phyloP scores from a whole-genome alignment of 2,113 vertebrate species.

The Callorhinus ursinus region DNA sequence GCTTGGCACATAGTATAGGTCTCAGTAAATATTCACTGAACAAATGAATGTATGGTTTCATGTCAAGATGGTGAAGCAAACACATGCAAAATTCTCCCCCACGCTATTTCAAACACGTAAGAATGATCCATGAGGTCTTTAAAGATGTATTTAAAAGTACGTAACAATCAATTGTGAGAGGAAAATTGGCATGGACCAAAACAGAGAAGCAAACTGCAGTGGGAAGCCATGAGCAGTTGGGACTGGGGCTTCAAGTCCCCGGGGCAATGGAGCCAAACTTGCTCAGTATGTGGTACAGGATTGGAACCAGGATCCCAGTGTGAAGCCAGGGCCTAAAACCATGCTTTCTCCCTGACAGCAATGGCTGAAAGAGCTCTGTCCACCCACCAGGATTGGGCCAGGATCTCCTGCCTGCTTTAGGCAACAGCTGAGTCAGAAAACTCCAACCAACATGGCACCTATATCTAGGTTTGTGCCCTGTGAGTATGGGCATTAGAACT shows the following conservation, averaged over 20 bases:
- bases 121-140: neutral
- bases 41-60: slow-evolving; percentile 19
- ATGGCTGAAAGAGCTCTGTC: neutral
- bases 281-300: neutral
- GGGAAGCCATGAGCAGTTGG: neutral
- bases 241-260: neutral
- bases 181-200: neutral
- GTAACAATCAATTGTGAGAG: neutral
- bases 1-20: neutral
- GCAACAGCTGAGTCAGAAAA: neutral
- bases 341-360: neutral
- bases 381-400: neutral
- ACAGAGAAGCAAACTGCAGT: neutral
- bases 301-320: neutral
- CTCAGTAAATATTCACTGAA: neutral
- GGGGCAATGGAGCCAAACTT: neutral
- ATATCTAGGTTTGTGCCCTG: neutral
- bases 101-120: neutral
- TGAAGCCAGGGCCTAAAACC: neutral
- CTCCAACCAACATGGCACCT: neutral
- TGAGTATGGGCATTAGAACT: neutral
- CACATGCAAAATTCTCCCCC: neutral
- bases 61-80: neutral
- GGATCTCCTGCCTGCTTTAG: neutral
- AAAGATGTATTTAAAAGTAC: neutral